Percentiles rank a stretch among this genome's conserved stretches.
These are phyloP conservation scores for Cephus runcator DNA, from an alignment of 2,888 invertebrate species.

Conservation along the genomic window DNA sequence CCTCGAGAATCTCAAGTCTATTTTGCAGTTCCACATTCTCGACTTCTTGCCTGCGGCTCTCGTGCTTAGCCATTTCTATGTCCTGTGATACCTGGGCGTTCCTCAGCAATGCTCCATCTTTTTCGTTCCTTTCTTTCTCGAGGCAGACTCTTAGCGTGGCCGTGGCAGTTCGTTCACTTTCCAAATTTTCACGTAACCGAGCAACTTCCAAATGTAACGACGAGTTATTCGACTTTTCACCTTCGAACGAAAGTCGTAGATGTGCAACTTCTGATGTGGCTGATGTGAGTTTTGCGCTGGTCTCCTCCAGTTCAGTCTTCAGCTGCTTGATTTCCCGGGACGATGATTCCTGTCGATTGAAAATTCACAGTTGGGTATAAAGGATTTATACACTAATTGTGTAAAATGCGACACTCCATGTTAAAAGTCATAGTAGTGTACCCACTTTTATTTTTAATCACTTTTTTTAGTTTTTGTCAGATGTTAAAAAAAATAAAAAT, in stretches of 20 bases:
- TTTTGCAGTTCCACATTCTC: conserved; percentile 73
- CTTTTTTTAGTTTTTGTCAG: background rate
- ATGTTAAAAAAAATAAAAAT: too few relatives aligned
- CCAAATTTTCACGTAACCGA: conserved; percentile 51
- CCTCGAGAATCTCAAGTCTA: conserved; percentile 70
- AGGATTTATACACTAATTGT: background rate
- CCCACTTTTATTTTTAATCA: background rate
- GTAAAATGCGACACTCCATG: background rate
- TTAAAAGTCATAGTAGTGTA: background rate
- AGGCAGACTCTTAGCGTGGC: conserved; percentile 47
- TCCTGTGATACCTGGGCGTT: conserved; percentile 87
- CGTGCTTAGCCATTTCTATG: conserved; percentile 79
- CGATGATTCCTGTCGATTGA: conserved; percentile 48
- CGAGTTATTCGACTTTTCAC: conserved; percentile 52
- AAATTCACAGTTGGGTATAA: background rate
- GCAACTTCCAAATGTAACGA: conserved; percentile 52
- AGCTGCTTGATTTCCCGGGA: conserved; percentile 48
- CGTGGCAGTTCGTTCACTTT: conserved; percentile 47
- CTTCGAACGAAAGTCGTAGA: conserved; percentile 44
- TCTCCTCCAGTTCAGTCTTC: conserved; percentile 48
- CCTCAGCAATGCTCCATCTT: conserved; percentile 78
- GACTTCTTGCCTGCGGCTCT: conserved; percentile 75
- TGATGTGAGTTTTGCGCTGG: conserved; percentile 35
- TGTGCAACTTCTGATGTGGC: conserved; percentile 46
- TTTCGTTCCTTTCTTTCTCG: conserved; percentile 75